A percentile compares a stretch with the other conserved stretches of the same genome.
Conservation (phyloP, 2,797 vertebrate species). For the Epinephelus coioides region DNA sequence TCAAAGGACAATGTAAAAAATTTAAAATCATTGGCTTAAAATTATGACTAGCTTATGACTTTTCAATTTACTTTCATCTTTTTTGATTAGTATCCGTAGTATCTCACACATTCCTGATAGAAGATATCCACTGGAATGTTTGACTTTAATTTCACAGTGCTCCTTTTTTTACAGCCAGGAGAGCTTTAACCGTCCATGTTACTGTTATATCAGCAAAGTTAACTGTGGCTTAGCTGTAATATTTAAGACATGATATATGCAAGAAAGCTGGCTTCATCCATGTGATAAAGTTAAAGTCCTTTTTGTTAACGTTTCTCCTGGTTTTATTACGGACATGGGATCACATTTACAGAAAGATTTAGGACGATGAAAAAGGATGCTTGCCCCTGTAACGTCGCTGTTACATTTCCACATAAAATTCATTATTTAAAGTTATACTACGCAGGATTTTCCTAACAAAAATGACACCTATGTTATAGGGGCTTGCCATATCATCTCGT, state of each 20-base stretch:
- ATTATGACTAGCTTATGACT: background rate
- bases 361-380: background rate
- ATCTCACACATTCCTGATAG: background rate
- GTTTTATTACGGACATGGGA: too few species aligned
- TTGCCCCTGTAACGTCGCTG: background rate
- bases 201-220: background rate
- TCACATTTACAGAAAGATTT: too few species aligned
- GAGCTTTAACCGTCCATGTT: background rate
- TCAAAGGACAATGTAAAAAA: constrained; percentile 34
- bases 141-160: background rate
- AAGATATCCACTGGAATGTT: background rate
- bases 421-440: background rate
- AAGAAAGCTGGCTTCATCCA: background rate
- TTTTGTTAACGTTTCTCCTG: too few species aligned
- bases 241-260: background rate
- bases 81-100: constrained; percentile 1
- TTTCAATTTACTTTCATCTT: background rate
- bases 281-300: background rate
- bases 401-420: background rate
- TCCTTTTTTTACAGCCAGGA: background rate
- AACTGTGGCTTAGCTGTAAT: background rate
- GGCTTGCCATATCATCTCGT: too few species aligned
- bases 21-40: background rate
- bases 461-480: too few species aligned
- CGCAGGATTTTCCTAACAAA: too few species aligned